Percentiles rank a stretch among this genome's conserved stretches.
phyloP scores from a whole-genome alignment of 2,888 invertebrate genomes.

The Mythimna impura region DNA sequence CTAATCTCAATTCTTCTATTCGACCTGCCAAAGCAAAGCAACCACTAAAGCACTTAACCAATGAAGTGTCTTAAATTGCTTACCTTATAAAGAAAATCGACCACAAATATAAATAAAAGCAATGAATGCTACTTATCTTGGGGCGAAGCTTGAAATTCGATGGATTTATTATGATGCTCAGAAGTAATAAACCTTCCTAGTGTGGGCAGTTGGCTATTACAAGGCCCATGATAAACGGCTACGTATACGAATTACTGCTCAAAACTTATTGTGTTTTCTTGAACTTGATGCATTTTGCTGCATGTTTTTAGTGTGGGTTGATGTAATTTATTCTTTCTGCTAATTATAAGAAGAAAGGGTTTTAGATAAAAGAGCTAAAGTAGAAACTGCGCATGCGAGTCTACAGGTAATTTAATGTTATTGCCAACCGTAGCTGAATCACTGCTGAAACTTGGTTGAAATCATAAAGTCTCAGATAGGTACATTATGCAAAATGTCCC shows the following conservation, averaged over 20 bases:
- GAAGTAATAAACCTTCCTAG: conserved; percentile 55
- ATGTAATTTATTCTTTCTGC: conserved; percentile 1
- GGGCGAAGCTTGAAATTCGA: conserved; percentile 54
- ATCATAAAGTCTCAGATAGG: not conserved
- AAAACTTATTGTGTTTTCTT: conserved; percentile 57
- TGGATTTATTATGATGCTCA: conserved; percentile 62
- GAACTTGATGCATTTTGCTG: conserved; percentile 35
- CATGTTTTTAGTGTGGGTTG: conserved; percentile 32
- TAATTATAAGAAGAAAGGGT: conserved; percentile 20
- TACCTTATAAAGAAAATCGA: conserved; percentile 52
- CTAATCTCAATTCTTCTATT: conserved; percentile 23
- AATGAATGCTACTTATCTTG: conserved; percentile 57
- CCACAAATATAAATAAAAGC: conserved; percentile 59
- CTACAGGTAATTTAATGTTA: conserved; percentile 2
- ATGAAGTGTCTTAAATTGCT: conserved; percentile 37
- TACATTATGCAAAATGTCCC: no score
- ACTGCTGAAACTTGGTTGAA: not conserved
- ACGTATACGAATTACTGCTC: conserved; percentile 57
- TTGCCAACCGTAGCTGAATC: not conserved
- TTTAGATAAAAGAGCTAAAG: not conserved
- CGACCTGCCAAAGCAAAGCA: not conserved
- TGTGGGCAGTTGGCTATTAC: conserved; percentile 64
- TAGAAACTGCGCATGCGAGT: not conserved
- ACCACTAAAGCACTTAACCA: conserved; percentile 25
- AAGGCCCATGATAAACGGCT: conserved; percentile 53